Evolutionary conservation across 2,797 vertebrate genomes (phyloP).

Genomic region (Chloroceryle inda): DNA sequence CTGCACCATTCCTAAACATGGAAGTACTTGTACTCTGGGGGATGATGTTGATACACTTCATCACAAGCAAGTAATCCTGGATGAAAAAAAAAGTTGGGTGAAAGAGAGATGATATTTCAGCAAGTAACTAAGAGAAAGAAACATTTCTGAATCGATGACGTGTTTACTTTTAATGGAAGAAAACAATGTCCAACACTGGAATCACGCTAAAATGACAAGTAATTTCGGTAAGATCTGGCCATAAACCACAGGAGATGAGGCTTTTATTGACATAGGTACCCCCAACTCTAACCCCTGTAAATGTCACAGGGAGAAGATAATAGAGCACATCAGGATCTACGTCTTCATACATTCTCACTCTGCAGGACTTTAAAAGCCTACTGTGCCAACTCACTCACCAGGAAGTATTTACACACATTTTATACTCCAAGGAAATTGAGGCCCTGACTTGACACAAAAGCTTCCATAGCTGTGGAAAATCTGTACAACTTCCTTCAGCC

Average conservation of each 20-base stretch:
- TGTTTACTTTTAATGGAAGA: not conserved
- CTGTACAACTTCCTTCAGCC: not conserved
- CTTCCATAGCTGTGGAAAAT: constrained; percentile 15
- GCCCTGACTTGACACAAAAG: not conserved
- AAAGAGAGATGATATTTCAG: not conserved
- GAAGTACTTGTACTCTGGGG: not conserved
- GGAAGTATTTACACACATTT: constrained; percentile 11
- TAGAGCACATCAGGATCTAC: not conserved
- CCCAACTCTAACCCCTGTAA: not conserved
- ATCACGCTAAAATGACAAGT: not conserved
- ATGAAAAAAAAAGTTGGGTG: not conserved
- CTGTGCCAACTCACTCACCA: not conserved
- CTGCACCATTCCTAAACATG: not conserved
- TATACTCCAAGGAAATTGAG: not conserved
- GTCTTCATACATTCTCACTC: not conserved
- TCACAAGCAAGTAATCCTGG: not conserved
- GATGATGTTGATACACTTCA: not conserved
- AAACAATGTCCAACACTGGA: not conserved
- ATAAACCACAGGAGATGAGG: not conserved
- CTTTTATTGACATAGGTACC: not conserved
- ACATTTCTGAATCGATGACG: not conserved
- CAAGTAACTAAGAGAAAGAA: not conserved
- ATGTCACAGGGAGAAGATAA: not conserved
- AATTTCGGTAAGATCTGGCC: not conserved
- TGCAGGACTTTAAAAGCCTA: not conserved